Conservation (phyloP, 92 coral and sea anemone genomes). For the Phenganax subtilis region DNA sequence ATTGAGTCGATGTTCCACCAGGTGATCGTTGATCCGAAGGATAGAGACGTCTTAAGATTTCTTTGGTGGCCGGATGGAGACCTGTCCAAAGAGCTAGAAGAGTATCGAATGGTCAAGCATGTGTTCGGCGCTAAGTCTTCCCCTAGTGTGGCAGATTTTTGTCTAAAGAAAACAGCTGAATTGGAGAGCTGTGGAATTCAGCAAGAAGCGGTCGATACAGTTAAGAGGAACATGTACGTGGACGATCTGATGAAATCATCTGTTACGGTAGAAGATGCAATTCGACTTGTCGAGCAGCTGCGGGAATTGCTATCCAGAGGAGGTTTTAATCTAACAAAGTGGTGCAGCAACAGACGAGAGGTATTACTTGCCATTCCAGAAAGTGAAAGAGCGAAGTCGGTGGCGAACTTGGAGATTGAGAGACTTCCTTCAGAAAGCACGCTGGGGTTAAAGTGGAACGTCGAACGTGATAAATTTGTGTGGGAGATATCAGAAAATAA, state of each 20-base stretch:
- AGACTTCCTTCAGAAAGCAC: constrained; percentile 41
- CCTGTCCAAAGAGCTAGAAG: constrained; percentile 43
- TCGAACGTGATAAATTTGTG: constrained; percentile 19
- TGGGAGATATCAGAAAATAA: constrained; percentile 21
- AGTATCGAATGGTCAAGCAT: constrained; percentile 50
- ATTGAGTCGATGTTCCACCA: constrained; percentile 56
- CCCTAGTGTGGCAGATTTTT: constrained; percentile 51
- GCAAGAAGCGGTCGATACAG: constrained; percentile 34
- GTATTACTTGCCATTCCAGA: constrained; percentile 48
- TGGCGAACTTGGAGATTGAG: constrained; percentile 37
- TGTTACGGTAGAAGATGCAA: constrained; percentile 20
- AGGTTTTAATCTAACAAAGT: constrained; percentile 51
- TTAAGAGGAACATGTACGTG: constrained; percentile 48
- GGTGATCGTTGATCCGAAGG: constrained; percentile 54
- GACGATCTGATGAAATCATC: constrained; percentile 55
- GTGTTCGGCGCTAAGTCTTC: constrained; percentile 48
- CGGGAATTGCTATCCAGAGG: constrained; percentile 44
- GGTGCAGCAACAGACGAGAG: constrained; percentile 44
- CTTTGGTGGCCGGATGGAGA: constrained; percentile 49
- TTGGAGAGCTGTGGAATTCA: constrained; percentile 27
- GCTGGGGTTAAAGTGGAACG: constrained; percentile 30
- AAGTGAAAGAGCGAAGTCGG: constrained; percentile 50
- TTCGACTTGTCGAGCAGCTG: constrained; percentile 34
- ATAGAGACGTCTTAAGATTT: constrained; percentile 49
- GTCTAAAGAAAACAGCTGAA: constrained; percentile 45